These are phyloP conservation scores for Seison nebaliae DNA, from an alignment of 1,140 invertebrate species.

Conservation along the genomic window DNA sequence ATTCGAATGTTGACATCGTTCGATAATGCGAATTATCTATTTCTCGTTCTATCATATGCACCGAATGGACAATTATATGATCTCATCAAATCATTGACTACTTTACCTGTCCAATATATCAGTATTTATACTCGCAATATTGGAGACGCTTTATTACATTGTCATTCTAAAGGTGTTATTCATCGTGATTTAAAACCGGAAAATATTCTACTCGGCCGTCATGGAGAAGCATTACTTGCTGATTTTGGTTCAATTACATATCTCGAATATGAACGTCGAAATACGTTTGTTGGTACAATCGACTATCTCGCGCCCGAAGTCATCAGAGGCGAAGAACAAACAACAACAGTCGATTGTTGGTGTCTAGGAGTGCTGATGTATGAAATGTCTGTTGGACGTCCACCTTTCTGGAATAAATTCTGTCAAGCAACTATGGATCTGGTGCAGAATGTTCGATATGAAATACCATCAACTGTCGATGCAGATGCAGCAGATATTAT, in stretches of 20 bases:
- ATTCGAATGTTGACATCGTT: slow-evolving; percentile 64
- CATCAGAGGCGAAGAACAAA: slow-evolving; percentile 79
- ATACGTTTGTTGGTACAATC: slow-evolving; percentile 79
- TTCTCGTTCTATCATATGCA: slow-evolving; percentile 68
- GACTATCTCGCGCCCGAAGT: slow-evolving; percentile 30
- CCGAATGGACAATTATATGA: slow-evolving; percentile 57
- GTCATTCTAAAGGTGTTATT: slow-evolving; percentile 5
- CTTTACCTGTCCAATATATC: background rate
- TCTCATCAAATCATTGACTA: background rate
- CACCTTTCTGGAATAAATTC: slow-evolving; percentile 40
- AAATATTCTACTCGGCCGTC: slow-evolving; percentile 6
- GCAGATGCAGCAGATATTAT: background rate
- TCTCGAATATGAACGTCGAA: slow-evolving; percentile 26
- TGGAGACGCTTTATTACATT: background rate
- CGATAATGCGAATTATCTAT: slow-evolving; percentile 58
- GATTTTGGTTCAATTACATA: slow-evolving; percentile 10
- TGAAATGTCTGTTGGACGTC: slow-evolving; percentile 82
- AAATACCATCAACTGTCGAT: background rate
- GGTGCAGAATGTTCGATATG: background rate
- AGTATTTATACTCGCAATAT: slow-evolving; percentile 3
- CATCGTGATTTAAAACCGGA: slow-evolving; percentile 10
- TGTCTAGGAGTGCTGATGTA: slow-evolving; percentile 92
- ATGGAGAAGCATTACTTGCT: slow-evolving; percentile 3
- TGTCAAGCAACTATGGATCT: background rate
- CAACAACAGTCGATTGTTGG: slow-evolving; percentile 64